A percentile compares a stretch with the other conserved stretches of the same genome.
These are phyloP conservation scores for Lithosia quadra DNA, from an alignment of 2,888 invertebrate genomes.

Conservation along the genomic window DNA sequence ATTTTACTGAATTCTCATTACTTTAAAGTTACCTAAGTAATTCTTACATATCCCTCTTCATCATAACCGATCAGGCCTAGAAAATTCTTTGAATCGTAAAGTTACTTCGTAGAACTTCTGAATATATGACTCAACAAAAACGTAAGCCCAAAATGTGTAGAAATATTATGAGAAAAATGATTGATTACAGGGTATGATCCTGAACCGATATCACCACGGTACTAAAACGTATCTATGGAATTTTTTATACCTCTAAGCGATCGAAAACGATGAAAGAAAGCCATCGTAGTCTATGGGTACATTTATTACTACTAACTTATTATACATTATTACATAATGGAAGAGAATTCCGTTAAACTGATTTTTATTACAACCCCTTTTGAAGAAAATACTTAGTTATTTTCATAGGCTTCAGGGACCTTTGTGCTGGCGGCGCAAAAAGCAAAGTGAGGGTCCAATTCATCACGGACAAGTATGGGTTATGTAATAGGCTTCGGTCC, in stretches of 20 bases:
- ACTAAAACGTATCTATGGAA: neutral
- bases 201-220: neutral
- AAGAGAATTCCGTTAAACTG: no score
- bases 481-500: no score
- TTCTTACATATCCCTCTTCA: neutral
- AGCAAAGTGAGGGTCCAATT: no score
- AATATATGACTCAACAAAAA: neutral
- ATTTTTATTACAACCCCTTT: no score
- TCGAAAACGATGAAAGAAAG: neutral
- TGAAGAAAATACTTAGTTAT: no score
- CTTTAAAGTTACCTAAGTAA: no score
- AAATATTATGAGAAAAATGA: neutral
- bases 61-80: slow-evolving; percentile 2
- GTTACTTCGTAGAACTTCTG: neutral
- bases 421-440: no score
- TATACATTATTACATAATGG: no score
- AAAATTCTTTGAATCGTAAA: neutral
- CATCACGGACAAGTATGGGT: no score
- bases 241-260: neutral
- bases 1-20: neutral
- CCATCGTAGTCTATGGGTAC: neutral
- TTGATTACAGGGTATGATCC: neutral
- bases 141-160: neutral
- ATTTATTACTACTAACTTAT: no score
- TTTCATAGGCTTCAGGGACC: no score